Conservation (phyloP, 2,797 vertebrate genomes). For the Sphaeramia orbicularis region DNA sequence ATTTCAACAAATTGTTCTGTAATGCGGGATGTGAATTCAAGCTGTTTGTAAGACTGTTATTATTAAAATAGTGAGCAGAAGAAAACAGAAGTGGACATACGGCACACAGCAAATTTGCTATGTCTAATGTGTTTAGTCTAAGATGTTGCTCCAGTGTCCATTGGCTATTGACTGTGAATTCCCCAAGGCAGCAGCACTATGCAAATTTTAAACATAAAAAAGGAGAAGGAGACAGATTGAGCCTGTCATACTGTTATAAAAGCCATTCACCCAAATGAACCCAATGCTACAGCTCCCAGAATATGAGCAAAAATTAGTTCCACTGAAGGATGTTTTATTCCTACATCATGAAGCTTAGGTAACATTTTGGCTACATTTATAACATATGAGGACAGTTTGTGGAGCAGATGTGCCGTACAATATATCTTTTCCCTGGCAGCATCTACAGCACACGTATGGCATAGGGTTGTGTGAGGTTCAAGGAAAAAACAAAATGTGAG, state of each 20-base stretch:
- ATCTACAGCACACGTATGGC: too few species aligned
- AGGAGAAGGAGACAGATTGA: constrained; percentile 9
- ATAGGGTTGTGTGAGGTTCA: too few species aligned
- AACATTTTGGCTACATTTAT: too few species aligned
- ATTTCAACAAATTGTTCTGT: constrained; percentile 37
- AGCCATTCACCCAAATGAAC: neutral
- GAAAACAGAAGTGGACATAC: constrained; percentile 39
- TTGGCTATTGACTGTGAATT: constrained; percentile 41
- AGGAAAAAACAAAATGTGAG: too few species aligned
- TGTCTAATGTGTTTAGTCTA: constrained; percentile 44
- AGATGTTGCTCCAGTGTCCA: constrained; percentile 34
- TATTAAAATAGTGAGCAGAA: constrained; percentile 40
- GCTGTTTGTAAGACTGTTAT: constrained; percentile 21
- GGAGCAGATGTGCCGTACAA: too few species aligned
- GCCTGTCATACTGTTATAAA: neutral
- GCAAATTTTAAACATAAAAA: constrained; percentile 9
- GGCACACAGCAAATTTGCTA: constrained; percentile 37
- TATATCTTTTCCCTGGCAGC: too few species aligned
- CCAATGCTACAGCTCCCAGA: too few species aligned
- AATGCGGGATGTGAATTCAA: constrained; percentile 13
- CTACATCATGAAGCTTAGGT: too few species aligned
- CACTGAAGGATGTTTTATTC: too few species aligned
- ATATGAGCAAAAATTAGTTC: neutral
- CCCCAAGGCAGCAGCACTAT: constrained; percentile 18
- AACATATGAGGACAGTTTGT: too few species aligned